Conservation (phyloP, 2,888 invertebrate species). For the Oscheius sp. region DNA sequence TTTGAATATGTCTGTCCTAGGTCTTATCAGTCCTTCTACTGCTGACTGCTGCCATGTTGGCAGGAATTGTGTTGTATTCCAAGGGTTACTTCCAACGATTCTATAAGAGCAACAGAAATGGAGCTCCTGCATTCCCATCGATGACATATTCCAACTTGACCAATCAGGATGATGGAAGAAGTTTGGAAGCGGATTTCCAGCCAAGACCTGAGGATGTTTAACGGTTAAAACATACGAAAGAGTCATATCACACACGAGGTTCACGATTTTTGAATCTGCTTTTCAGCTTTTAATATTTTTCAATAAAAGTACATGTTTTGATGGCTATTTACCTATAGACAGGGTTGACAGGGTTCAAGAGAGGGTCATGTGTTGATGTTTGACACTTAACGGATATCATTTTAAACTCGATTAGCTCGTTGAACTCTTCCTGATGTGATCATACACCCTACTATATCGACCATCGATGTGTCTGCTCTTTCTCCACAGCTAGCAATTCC, state of each 20-base stretch:
- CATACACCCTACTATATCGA: too few species aligned
- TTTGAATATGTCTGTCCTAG: too few species aligned
- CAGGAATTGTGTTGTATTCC: background rate
- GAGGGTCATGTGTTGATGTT: too few species aligned
- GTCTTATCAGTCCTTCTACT: slow-evolving; percentile 11
- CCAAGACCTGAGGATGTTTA: slow-evolving; percentile 51
- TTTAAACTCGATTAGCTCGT: too few species aligned
- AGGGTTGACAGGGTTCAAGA: too few species aligned
- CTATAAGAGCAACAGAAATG: background rate
- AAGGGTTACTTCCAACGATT: background rate
- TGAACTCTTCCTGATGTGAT: too few species aligned
- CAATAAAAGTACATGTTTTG: background rate
- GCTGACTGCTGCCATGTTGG: background rate
- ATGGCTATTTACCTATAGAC: too few species aligned
- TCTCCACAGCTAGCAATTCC: too few species aligned
- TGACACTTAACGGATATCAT: too few species aligned
- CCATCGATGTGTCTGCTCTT: too few species aligned
- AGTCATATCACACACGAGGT: slow-evolving; percentile 29
- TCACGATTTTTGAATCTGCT: too few species aligned
- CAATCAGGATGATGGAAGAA: slow-evolving; percentile 36
- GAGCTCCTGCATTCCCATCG: slow-evolving; percentile 19
- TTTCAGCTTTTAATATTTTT: background rate
- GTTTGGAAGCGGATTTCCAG: slow-evolving; percentile 44
- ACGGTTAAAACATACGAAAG: background rate
- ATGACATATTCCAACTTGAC: slow-evolving; percentile 46